A percentile compares a stretch with the other conserved stretches of the same genome.
These are phyloP conservation scores for Oostethus manadensis DNA, from an alignment of 2,113 vertebrate species.

Conservation along the genomic window DNA sequence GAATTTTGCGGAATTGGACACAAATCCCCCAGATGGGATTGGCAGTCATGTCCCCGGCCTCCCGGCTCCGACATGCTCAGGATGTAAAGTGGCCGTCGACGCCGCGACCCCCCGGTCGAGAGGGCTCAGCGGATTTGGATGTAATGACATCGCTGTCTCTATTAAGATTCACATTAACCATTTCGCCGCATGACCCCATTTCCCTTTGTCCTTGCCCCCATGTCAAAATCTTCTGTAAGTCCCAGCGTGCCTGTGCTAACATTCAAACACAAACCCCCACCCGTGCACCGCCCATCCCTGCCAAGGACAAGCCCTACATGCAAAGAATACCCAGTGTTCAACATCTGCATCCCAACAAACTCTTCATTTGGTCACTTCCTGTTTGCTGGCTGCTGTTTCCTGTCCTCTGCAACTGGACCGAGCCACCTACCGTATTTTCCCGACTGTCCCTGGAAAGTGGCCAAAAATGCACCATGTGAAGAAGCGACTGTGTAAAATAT, in stretches of 20 bases:
- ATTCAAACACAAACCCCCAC: constrained; percentile 40
- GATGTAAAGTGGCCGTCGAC: constrained; percentile 61
- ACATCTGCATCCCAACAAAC: no score
- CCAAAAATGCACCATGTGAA: no score
- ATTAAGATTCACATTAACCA: constrained; percentile 67
- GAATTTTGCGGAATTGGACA: constrained; percentile 60
- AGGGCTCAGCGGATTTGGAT: constrained; percentile 61
- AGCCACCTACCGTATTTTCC: no score
- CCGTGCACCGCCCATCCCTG: constrained; percentile 5
- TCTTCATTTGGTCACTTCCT: no score
- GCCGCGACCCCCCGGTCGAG: constrained; percentile 48
- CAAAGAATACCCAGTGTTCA: constrained; percentile 22
- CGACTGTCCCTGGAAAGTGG: no score
- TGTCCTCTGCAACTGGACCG: no score
- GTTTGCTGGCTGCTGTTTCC: no score
- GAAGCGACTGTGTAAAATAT: no score
- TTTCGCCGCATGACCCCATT: constrained; percentile 55
- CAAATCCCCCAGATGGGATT: constrained; percentile 69
- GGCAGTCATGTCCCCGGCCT: constrained; percentile 66
- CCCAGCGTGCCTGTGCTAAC: constrained; percentile 17
- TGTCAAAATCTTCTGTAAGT: constrained; percentile 43
- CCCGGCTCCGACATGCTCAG: constrained; percentile 46
- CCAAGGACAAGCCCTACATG: constrained; percentile 41
- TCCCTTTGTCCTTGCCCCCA: constrained; percentile 53
- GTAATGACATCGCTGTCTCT: constrained; percentile 63